These are phyloP conservation scores for Onychomys arenicola DNA, from an alignment of 2,797 vertebrate species.

Conservation along the genomic window DNA sequence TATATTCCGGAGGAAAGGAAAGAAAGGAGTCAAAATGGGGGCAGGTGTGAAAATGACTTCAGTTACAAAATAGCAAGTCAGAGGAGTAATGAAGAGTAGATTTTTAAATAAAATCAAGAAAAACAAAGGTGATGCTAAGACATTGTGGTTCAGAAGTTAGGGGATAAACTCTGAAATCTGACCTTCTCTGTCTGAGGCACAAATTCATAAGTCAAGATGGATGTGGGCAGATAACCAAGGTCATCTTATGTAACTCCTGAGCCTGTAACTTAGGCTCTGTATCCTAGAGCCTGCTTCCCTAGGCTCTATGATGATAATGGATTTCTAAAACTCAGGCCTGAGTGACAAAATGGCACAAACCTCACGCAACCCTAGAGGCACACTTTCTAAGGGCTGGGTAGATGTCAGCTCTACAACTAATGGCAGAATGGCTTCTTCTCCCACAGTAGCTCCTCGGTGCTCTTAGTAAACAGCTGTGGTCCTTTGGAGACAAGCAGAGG, in stretches of 20 bases:
- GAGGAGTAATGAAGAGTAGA: neutral
- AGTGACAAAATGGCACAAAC: neutral
- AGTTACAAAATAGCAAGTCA: neutral
- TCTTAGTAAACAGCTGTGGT: neutral
- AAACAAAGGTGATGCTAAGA: neutral
- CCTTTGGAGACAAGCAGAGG: neutral
- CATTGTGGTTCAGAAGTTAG: neutral
- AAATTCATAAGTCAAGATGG: neutral
- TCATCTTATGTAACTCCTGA: neutral
- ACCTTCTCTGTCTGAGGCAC: neutral
- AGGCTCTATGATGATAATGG: neutral
- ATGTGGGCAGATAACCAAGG: neutral
- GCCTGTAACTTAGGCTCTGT: neutral
- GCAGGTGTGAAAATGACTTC: too few relatives aligned
- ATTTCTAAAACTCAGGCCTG: neutral
- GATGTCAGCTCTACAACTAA: neutral
- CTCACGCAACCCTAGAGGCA: accelerated
- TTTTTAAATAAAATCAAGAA: neutral
- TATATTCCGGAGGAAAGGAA: neutral
- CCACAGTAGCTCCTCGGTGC: neutral
- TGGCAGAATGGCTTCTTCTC: neutral
- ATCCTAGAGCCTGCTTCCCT: neutral
- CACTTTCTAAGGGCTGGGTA: neutral
- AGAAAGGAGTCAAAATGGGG: neutral
- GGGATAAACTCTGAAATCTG: neutral